Base-by-base conservation (phyloP, 2,888 invertebrate genomes). In the Luperina nickerlii region DNA sequence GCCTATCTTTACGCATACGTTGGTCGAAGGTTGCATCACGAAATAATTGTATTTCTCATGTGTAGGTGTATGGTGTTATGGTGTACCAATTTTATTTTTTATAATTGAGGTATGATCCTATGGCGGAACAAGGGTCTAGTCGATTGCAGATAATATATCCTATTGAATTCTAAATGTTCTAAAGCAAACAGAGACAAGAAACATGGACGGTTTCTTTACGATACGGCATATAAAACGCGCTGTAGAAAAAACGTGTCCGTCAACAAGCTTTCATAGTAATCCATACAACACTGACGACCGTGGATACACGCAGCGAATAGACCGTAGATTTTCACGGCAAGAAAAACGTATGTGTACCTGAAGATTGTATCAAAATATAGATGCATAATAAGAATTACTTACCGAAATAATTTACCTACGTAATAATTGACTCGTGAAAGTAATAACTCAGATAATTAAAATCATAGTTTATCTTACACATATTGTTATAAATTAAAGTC, bases 1-100 rank as follows among this genome's bases (percentile, higher is more conserved):
- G 72, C 73, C 73, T 86, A 83, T 87, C 86, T 83, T 81, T 88
- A 88, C 86, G 80, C 80, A 77, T 72, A 81, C 74, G 67, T 81
- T 80, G 73, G 60, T 71, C 51, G 70, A 80, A 83, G 76, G 71
- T 85, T 86, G 67, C 83, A 77, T 81, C 76, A 88, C 32, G 42
- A 60, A 75, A 75, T 76, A 83, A 76, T 60, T 74, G 38, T n/a
- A 75, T 24, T 69, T 85, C 48, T n/a, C 62, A 81, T 66, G 11
- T 24, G 24, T 65, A 63, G 24, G 68, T 73, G 54, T 82, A 45
- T 24, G 24, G n/a, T 54, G 65, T 27, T 65, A 72, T 42, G 60
- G 38, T 51, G 11, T 27, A 15, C 38, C 5, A 45, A 45, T 15
- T 60, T 2, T 1, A 20, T 67, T 69, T 57, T 20, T n/a, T 2